Evolutionary conservation across 1,140 invertebrate genomes (phyloP).

Genomic region (Nasonia vitripennis): DNA sequence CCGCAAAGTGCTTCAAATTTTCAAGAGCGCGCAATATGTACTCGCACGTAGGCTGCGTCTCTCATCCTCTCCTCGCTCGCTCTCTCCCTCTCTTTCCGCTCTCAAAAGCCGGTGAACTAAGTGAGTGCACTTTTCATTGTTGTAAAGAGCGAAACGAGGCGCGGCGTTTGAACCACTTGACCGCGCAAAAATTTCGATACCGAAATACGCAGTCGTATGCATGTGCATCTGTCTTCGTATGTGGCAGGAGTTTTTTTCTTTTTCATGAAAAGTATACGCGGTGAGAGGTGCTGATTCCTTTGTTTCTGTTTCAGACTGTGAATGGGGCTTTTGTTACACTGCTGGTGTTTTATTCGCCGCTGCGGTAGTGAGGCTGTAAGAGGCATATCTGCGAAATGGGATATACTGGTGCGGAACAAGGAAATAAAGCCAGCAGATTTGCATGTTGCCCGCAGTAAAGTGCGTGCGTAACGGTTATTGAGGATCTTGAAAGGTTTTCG

Average conservation of each 20-base stretch:
- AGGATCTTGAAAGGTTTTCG: too few species aligned
- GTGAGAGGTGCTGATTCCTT: too few species aligned
- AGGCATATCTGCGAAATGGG: too few species aligned
- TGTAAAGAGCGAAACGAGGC: neutral
- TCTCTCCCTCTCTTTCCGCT: neutral
- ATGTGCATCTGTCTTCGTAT: too few species aligned
- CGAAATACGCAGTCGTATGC: too few species aligned
- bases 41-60: neutral
- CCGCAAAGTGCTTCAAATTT: neutral
- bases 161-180: neutral
- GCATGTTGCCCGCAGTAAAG: neutral
- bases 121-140: conserved; percentile 22
- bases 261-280: too few species aligned
- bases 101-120: neutral
- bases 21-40: conserved; percentile 9
- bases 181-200: neutral
- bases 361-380: too few species aligned
- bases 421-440: neutral
- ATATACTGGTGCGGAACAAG: neutral
- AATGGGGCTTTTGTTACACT: too few species aligned
- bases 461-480: neutral
- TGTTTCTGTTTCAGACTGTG: neutral
- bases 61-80: neutral
- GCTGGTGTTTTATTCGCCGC: too few species aligned
- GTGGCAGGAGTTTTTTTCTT: too few species aligned